phyloP scores from a whole-genome alignment of 2,113 vertebrate species.

The Lipophrys pholis region DNA sequence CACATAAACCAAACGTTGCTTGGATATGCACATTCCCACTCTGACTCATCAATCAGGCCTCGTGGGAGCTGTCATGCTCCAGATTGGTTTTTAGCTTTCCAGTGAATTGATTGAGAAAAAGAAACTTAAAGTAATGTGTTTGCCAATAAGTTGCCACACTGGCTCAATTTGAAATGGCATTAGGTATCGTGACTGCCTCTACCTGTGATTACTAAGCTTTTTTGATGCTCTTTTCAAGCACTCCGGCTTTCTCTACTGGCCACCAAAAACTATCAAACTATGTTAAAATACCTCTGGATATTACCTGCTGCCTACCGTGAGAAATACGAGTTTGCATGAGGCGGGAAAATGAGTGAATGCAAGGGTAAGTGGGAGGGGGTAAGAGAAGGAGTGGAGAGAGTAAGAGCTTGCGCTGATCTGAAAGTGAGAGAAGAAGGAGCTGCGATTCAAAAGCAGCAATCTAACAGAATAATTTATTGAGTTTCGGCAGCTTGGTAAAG shows the following conservation, averaged over 20 bases:
- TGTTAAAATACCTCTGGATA: slow-evolving; percentile 62
- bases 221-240: slow-evolving; percentile 59
- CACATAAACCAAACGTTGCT: slow-evolving; percentile 76
- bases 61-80: slow-evolving; percentile 71
- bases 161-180: slow-evolving; percentile 72
- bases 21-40: slow-evolving; percentile 79
- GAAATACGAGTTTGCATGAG: slow-evolving; percentile 58
- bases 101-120: slow-evolving; percentile 83
- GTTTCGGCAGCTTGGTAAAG: slow-evolving; percentile 77
- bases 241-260: slow-evolving; percentile 57
- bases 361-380: slow-evolving; percentile 34
- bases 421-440: slow-evolving; percentile 69
- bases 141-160: slow-evolving; percentile 79
- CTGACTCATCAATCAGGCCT: slow-evolving; percentile 79
- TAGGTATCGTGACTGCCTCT: slow-evolving; percentile 66
- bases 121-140: slow-evolving; percentile 82
- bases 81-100: slow-evolving; percentile 82
- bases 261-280: slow-evolving; percentile 69
- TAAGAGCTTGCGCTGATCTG: slow-evolving; percentile 46
- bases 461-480: slow-evolving; percentile 84
- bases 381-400: slow-evolving; percentile 21
- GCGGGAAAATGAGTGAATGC: slow-evolving; percentile 50
- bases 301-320: slow-evolving; percentile 61
- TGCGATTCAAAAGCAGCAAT: slow-evolving; percentile 78
- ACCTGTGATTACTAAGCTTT: slow-evolving; percentile 58